Evolutionary conservation across 2,888 invertebrate species (phyloP), one percentile per base, ranked within the genome.

Genomic region (Pachymerium ferrugineum): DNA sequence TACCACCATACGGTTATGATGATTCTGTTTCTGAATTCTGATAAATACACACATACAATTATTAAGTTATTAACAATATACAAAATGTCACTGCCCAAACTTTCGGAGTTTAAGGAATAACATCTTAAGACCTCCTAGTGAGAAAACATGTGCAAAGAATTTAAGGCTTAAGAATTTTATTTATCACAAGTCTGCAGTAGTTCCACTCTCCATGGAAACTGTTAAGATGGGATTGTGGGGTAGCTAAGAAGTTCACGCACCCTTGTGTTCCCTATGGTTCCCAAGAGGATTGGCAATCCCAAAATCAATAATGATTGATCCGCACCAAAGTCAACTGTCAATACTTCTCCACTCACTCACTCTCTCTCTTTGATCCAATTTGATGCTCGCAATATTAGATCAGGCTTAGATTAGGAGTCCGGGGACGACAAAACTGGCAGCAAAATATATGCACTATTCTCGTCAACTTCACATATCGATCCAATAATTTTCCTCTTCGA

Each of bases 281-380:
- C 62, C 62, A 62, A 62, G 62, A 62, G 62, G 62, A 62, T 62
- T 62, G 22, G 12, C 62, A 62, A 62, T 62, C 62, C 62, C 14
- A 62, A 62, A 62, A 62, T 62, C 62, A 62, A 62, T 62, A 62
- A 62, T 62, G 62, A 62, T 62, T 62, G 62, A 62, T 62, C 62
- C 62, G 62, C 62, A 28, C 62, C 25, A 62, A 62, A 62, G 62
- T 62, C 62, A 62, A 62, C 62, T 62, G 62, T 62, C 62, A 62
- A 62, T 62, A 62, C 62, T 62, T 62, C 62, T 62, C 62, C 62
- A 62, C 62, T 62, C 62, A 62, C 62, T 62, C 62, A 62, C 62
- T 62, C 62, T 62, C 25, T 62, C 62, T 62, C 62, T 62, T 62
- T 62, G 62, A 62, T 62, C 62, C 62, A 62, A 62, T 62, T 62